A percentile compares a stretch with the other conserved stretches of the same genome.
Conservation (phyloP, 2,797 vertebrate species). For the Pipistrellus kuhlii region DNA sequence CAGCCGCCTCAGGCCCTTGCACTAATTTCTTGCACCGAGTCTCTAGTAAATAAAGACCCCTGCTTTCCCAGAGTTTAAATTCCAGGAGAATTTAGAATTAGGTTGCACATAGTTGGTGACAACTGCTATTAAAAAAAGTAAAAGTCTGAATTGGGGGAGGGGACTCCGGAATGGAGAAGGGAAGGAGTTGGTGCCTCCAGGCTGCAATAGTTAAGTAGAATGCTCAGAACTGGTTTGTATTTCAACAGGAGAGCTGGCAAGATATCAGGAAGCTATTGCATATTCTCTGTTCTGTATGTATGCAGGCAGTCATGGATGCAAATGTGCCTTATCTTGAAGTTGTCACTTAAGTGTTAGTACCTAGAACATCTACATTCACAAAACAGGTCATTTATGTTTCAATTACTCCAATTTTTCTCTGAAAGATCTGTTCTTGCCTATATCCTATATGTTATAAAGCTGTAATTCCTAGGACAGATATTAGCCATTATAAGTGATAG, state of each 20-base stretch:
- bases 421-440: background rate
- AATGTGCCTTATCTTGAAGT: background rate
- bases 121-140: background rate
- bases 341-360: background rate
- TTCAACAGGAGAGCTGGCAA: background rate
- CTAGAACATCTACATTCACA: background rate
- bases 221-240: background rate
- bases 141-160: background rate
- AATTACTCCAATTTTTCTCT: slow-evolving; percentile 16
- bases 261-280: background rate
- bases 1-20: too few species aligned
- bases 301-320: background rate
- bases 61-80: background rate
- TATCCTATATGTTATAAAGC: background rate
- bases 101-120: too few species aligned
- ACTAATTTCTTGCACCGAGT: too few species aligned
- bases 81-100: background rate
- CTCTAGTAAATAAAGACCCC: background rate
- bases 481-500: background rate
- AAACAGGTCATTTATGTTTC: slow-evolving; percentile 15
- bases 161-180: background rate
- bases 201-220: background rate
- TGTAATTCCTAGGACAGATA: slow-evolving; percentile 9
- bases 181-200: background rate
- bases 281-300: background rate